These are phyloP conservation scores for Unio delphinus DNA, from an alignment of 2,888 invertebrate genomes.

Conservation along the genomic window DNA sequence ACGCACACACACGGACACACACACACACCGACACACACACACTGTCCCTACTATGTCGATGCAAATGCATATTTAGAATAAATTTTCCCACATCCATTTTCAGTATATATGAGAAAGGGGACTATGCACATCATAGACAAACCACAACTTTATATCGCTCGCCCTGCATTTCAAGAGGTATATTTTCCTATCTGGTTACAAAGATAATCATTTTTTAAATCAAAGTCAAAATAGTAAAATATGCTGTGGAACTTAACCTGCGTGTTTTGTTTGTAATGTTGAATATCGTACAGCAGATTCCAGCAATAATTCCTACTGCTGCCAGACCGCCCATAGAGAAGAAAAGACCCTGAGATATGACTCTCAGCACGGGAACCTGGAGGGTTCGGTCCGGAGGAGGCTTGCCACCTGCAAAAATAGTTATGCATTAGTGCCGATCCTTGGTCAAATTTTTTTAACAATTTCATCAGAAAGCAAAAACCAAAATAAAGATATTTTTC, in stretches of 20 bases:
- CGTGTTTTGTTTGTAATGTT: conserved; percentile 93
- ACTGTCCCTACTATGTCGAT: too few species aligned
- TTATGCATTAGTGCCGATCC: not conserved
- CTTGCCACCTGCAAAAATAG: conserved; percentile 80
- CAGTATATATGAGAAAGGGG: too few species aligned
- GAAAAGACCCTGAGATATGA: conserved; percentile 90
- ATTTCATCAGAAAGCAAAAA: too few species aligned
- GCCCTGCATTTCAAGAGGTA: not conserved
- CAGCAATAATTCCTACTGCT: conserved; percentile 88
- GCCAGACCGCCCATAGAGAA: conserved; percentile 94
- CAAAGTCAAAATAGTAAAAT: not conserved
- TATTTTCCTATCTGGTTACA: not conserved
- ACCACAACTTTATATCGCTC: too few species aligned
- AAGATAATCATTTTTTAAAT: too few species aligned
- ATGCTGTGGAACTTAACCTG: conserved; percentile 77
- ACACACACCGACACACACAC: too few species aligned
- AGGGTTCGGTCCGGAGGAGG: conserved; percentile 96
- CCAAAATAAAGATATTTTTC: too few species aligned
- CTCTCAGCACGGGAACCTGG: conserved; percentile 84
- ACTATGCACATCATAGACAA: too few species aligned
- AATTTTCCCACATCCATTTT: too few species aligned
- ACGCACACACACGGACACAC: too few species aligned
- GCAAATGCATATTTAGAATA: too few species aligned
- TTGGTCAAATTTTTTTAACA: too few species aligned
- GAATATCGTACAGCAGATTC: conserved; percentile 89